Percentiles rank a stretch among this genome's conserved stretches.
Evolutionary conservation across 2,888 invertebrate genomes (phyloP).

Genomic region (Nemotelus pantherinus): DNA sequence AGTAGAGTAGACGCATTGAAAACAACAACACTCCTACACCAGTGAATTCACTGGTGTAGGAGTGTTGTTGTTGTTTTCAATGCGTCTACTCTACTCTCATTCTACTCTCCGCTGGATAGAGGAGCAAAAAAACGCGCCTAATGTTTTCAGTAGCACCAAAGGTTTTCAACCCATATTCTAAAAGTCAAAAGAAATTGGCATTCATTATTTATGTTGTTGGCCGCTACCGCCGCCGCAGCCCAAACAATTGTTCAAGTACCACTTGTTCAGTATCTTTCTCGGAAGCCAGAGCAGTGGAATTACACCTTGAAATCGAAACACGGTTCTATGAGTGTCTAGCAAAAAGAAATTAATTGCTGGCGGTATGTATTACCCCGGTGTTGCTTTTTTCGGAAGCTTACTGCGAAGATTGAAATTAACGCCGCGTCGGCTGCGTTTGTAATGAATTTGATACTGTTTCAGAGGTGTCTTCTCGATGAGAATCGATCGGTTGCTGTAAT

Average conservation of each 20-base stretch:
- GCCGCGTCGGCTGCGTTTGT: not conserved
- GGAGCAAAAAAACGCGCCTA: no score
- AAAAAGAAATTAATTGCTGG: conserved; percentile 18
- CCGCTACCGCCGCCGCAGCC: no score
- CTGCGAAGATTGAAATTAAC: conserved; percentile 22
- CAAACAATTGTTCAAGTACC: not conserved
- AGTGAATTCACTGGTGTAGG: no score
- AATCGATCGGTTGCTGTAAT: conserved; percentile 31
- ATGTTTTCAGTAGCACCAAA: no score
- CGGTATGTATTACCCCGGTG: not conserved
- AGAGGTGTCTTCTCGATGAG: conserved; percentile 11
- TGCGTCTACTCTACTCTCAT: no score
- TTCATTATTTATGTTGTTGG: no score
- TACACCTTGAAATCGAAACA: not conserved
- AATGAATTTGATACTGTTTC: conserved; percentile 25
- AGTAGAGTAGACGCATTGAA: no score
- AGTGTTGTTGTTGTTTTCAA: no score
- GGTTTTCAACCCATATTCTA: no score
- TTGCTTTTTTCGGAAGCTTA: not conserved
- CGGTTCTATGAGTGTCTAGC: not conserved
- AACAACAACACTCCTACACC: no score
- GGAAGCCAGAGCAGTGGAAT: not conserved
- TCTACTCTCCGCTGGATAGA: no score
- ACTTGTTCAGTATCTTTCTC: not conserved
- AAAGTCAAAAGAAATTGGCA: no score